Percentiles rank a stretch among this genome's conserved stretches.
Conservation (phyloP, 2,888 invertebrate species). For the Ypsolopha sequella region DNA sequence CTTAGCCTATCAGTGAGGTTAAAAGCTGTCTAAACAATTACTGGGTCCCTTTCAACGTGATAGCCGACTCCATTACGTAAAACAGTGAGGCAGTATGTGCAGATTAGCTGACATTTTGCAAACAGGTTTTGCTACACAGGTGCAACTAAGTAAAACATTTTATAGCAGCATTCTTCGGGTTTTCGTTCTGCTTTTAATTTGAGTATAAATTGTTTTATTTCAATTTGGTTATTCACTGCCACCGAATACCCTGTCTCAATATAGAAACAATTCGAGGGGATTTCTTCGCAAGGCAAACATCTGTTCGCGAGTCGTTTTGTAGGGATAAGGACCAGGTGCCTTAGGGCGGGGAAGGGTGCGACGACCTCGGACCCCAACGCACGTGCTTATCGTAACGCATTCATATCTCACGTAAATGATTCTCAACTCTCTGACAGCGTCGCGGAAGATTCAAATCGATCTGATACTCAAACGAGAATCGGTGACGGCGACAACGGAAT, state of each 20-base stretch:
- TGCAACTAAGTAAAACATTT: constrained; percentile 5
- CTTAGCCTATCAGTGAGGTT: constrained; percentile 11
- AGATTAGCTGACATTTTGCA: constrained; percentile 39
- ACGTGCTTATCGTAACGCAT: constrained; percentile 17
- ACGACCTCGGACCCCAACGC: constrained; percentile 54
- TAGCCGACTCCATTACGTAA: constrained; percentile 25
- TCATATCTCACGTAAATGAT: not conserved
- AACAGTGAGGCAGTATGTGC: constrained; percentile 17
- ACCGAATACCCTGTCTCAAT: not conserved
- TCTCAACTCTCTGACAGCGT: not conserved
- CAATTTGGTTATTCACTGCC: not conserved
- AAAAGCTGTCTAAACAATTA: constrained; percentile 20
- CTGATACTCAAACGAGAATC: not conserved
- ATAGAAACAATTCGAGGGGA: constrained; percentile 13
- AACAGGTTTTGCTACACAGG: constrained; percentile 31
- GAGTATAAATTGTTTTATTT: not conserved
- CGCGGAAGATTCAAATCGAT: not conserved
- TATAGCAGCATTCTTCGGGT: too few relatives aligned
- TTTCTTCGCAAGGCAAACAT: constrained; percentile 40
- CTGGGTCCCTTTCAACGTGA: constrained; percentile 16
- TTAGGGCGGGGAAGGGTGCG: constrained; percentile 54
- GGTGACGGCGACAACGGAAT: not conserved
- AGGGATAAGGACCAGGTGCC: constrained; percentile 52
- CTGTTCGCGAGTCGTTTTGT: constrained; percentile 42
- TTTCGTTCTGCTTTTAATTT: too few relatives aligned